Evolutionary conservation across 1,140 invertebrate genomes (phyloP).

Genomic region (Ostrea denselamellosa): DNA sequence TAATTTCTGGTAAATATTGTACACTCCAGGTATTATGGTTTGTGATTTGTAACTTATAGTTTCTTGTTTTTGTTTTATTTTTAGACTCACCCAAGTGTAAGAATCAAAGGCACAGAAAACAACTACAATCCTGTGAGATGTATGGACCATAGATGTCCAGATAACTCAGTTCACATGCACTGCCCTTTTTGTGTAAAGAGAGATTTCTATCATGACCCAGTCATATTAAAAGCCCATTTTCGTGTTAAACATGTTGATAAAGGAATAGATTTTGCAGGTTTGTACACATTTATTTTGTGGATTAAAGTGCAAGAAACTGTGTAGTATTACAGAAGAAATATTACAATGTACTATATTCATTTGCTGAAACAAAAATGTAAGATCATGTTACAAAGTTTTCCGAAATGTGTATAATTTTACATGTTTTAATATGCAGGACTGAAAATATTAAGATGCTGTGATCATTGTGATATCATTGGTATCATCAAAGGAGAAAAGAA

Average conservation of each 20-base stretch:
- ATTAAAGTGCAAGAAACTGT: not conserved
- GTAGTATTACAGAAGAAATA: not conserved
- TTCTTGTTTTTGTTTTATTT: constrained; percentile 51
- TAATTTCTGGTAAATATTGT: too few relatives aligned
- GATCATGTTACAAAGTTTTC: not conserved
- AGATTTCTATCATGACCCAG: constrained; percentile 77
- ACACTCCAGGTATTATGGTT: too few relatives aligned
- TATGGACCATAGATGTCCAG: constrained; percentile 70
- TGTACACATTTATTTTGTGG: not conserved
- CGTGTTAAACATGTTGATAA: constrained; percentile 80
- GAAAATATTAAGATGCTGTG: constrained; percentile 78
- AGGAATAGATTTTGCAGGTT: constrained; percentile 79
- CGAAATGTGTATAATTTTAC: constrained; percentile 12
- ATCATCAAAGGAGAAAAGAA: constrained; percentile 79
- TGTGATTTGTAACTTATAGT: too few relatives aligned
- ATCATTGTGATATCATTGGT: constrained; percentile 79
- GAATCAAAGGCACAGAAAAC: constrained; percentile 78
- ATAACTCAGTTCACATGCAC: constrained; percentile 76
- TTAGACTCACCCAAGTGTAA: constrained; percentile 78
- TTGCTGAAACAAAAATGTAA: not conserved
- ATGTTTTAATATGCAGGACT: constrained; percentile 67
- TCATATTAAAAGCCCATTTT: constrained; percentile 79
- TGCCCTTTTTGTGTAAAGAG: constrained; percentile 79
- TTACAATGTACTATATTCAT: not conserved
- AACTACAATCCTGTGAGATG: constrained; percentile 76